These are phyloP conservation scores for Drosophila antonietae DNA, from an alignment of 2,888 invertebrate species.

Conservation along the genomic window DNA sequence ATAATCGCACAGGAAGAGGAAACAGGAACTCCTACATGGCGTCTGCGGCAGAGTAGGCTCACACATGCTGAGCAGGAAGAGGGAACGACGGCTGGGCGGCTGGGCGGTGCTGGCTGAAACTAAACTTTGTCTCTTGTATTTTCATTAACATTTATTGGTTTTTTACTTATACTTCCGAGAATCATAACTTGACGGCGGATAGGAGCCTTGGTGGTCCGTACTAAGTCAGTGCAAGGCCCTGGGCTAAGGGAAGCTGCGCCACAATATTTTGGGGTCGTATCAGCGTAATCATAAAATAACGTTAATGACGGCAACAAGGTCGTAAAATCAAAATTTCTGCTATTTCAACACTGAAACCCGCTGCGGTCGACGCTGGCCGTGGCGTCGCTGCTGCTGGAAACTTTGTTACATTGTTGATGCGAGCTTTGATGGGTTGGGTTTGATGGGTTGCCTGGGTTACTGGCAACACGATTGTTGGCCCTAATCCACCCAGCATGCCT, in stretches of 20 bases:
- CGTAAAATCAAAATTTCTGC: constrained; percentile 81
- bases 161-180: constrained; percentile 71
- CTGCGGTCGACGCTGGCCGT: constrained; percentile 48
- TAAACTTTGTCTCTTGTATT: constrained; percentile 80
- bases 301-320: constrained; percentile 80
- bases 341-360: constrained; percentile 71
- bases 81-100: neutral
- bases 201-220: neutral
- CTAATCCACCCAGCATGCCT: constrained; percentile 26
- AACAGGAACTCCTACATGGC: constrained; percentile 21
- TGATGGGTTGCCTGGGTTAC: constrained; percentile 8
- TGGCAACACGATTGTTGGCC: constrained; percentile 28
- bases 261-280: constrained; percentile 78
- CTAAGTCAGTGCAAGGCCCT: constrained; percentile 54
- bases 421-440: constrained; percentile 24
- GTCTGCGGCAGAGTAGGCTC: constrained; percentile 28
- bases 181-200: constrained; percentile 55
- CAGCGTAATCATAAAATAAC: constrained; percentile 81
- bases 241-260: constrained; percentile 36
- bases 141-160: constrained; percentile 82
- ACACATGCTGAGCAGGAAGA: constrained; percentile 23
- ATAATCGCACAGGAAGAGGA: constrained; percentile 27
- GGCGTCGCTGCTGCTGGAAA: constrained; percentile 47
- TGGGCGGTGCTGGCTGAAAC: constrained; percentile 29
- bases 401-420: constrained; percentile 68